These are phyloP conservation scores for Brenthis ino DNA, from an alignment of 2,888 invertebrate genomes.

Conservation along the genomic window DNA sequence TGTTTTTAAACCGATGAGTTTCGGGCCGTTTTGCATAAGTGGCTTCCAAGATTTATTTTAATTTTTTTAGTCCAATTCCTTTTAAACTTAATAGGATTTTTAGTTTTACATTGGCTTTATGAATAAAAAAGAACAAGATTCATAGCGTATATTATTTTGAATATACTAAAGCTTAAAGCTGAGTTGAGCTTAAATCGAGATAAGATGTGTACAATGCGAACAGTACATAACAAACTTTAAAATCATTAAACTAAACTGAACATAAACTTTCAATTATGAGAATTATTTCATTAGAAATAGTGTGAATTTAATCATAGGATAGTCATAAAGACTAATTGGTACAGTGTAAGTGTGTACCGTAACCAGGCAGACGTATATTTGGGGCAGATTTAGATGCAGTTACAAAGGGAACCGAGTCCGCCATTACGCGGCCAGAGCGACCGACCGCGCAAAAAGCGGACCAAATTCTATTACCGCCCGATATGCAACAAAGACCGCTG, in stretches of 20 bases:
- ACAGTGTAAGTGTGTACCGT: constrained; percentile 45
- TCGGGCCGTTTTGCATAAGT: constrained; percentile 35
- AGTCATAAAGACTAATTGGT: constrained; percentile 15
- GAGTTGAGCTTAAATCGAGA: not conserved
- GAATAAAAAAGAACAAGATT: not conserved
- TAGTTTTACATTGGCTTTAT: not conserved
- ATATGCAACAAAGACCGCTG: constrained; percentile 81
- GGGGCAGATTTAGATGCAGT: constrained; percentile 76
- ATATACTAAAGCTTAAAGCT: not conserved
- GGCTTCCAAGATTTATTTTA: constrained; percentile 30
- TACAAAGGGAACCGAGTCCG: constrained; percentile 76
- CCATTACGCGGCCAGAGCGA: constrained; percentile 69
- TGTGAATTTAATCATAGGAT: not conserved
- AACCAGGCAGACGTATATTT: constrained; percentile 58
- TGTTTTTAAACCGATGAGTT: constrained; percentile 44
- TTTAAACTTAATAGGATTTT: constrained; percentile 10
- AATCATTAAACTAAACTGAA: too few species aligned
- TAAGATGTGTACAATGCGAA: too few species aligned
- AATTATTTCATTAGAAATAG: too few species aligned
- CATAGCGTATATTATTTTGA: not conserved
- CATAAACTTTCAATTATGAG: too few species aligned
- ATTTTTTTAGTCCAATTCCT: constrained; percentile 18
- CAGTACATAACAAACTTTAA: too few species aligned
- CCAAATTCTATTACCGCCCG: constrained; percentile 81
- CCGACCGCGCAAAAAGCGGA: constrained; percentile 77